Conservation (phyloP, 2,113 vertebrate species). For the Melanocharis versteri region DNA sequence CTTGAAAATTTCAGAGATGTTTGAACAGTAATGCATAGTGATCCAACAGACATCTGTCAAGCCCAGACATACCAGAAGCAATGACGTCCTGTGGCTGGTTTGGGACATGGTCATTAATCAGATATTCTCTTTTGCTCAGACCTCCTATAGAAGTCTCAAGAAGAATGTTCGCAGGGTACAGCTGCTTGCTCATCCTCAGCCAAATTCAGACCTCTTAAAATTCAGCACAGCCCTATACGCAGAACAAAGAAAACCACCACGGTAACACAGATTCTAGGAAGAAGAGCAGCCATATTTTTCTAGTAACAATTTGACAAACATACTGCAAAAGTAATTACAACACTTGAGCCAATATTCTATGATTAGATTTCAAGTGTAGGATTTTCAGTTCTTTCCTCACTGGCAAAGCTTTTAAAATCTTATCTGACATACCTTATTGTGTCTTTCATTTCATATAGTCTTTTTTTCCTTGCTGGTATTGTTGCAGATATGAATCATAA, state of each 20-base stretch:
- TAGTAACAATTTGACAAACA: background rate
- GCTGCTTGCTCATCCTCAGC: background rate
- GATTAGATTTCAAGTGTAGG: background rate
- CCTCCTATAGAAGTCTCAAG: background rate
- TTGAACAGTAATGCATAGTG: background rate
- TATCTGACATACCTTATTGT: background rate
- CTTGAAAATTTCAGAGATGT: background rate
- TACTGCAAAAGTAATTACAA: background rate
- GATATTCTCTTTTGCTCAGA: constrained; percentile 1
- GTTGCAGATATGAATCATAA: background rate
- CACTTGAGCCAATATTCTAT: background rate
- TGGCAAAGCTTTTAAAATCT: background rate
- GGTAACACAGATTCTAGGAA: background rate
- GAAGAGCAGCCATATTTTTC: background rate
- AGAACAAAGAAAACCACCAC: background rate
- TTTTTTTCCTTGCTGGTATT: background rate
- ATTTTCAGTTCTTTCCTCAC: background rate
- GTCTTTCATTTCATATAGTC: background rate
- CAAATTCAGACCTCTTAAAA: background rate
- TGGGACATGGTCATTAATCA: background rate
- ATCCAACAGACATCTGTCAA: background rate
- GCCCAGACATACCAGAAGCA: background rate
- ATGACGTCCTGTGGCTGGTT: background rate
- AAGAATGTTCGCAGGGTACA: background rate
- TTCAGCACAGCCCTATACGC: background rate